These are phyloP conservation scores for Puntigrus tetrazona DNA, from an alignment of 2,113 vertebrate species.

Conservation along the genomic window DNA sequence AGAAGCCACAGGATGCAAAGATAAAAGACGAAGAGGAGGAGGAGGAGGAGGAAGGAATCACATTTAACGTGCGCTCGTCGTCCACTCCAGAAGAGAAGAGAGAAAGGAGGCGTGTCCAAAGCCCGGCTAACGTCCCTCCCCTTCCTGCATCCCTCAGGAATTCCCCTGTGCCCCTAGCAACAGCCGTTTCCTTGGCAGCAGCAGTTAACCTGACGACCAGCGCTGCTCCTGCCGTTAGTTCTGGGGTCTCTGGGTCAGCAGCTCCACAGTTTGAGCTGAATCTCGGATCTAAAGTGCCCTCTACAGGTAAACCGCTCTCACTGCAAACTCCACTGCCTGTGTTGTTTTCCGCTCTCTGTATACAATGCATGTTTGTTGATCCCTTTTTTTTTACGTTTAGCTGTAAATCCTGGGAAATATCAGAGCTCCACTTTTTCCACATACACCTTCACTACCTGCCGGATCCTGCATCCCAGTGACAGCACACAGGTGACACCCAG, in stretches of 20 bases:
- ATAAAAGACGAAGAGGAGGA: slow-evolving; percentile 70
- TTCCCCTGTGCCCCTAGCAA: slow-evolving; percentile 26
- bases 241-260: not conserved
- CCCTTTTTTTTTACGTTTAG: slow-evolving; percentile 65
- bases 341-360: not conserved
- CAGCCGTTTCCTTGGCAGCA: not conserved
- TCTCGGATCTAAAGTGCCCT: slow-evolving; percentile 63
- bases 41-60: slow-evolving; percentile 83
- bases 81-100: slow-evolving; percentile 75
- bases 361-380: slow-evolving; percentile 13
- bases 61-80: slow-evolving; percentile 80
- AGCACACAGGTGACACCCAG: slow-evolving; percentile 92
- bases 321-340: not conserved
- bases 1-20: slow-evolving; percentile 64
- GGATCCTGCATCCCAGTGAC: slow-evolving; percentile 93
- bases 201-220: not conserved
- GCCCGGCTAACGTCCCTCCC: not conserved
- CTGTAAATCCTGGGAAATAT: slow-evolving; percentile 90
- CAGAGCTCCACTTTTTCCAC: slow-evolving; percentile 92
- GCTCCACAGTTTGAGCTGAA: slow-evolving; percentile 70
- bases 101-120: slow-evolving; percentile 46
- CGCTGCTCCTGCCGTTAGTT: slow-evolving; percentile 21
- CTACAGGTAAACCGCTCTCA: slow-evolving; percentile 69
- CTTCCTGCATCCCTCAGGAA: not conserved
- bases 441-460: slow-evolving; percentile 95